phyloP scores from a whole-genome alignment of 53 echinoderm and acorn worm genomes.

The Holothuria leucospilota region DNA sequence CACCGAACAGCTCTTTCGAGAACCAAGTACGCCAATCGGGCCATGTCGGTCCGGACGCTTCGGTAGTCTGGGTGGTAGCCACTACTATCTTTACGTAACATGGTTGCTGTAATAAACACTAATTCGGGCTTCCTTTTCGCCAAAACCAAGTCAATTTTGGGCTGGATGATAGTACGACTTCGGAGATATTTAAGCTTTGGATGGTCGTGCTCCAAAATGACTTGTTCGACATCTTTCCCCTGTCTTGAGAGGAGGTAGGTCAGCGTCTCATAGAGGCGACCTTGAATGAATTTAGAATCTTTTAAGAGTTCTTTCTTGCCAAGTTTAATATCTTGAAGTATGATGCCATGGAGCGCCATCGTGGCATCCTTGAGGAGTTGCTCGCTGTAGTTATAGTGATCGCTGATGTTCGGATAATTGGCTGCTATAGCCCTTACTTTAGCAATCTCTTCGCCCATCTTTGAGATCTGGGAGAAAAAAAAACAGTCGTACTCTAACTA shows the following conservation, averaged over 20 bases:
- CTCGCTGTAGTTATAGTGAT: slow-evolving; percentile 89
- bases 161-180: slow-evolving; percentile 75
- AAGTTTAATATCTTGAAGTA: slow-evolving; percentile 88
- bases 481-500: too few species aligned
- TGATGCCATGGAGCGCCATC: slow-evolving; percentile 89
- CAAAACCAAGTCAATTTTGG: slow-evolving; percentile 82
- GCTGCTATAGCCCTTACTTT: slow-evolving; percentile 66
- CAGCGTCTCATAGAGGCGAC: slow-evolving; percentile 86
- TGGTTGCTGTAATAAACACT: slow-evolving; percentile 70
- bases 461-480: neutral
- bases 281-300: slow-evolving; percentile 87
- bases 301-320: slow-evolving; percentile 92
- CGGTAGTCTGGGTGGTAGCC: slow-evolving; percentile 88
- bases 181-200: slow-evolving; percentile 85
- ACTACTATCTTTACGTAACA: slow-evolving; percentile 75
- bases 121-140: slow-evolving; percentile 77
- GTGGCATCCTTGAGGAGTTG: slow-evolving; percentile 85
- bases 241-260: slow-evolving; percentile 89
- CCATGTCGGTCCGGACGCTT: slow-evolving; percentile 84
- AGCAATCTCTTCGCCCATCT: slow-evolving; percentile 49
- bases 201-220: slow-evolving; percentile 82
- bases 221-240: slow-evolving; percentile 89
- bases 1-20: slow-evolving; percentile 81
- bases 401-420: slow-evolving; percentile 90
- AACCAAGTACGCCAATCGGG: slow-evolving; percentile 83